A percentile compares a stretch with the other conserved stretches of the same genome.
Conservation (phyloP, 2,888 invertebrate species). For the Hofmannophila pseudospretella region DNA sequence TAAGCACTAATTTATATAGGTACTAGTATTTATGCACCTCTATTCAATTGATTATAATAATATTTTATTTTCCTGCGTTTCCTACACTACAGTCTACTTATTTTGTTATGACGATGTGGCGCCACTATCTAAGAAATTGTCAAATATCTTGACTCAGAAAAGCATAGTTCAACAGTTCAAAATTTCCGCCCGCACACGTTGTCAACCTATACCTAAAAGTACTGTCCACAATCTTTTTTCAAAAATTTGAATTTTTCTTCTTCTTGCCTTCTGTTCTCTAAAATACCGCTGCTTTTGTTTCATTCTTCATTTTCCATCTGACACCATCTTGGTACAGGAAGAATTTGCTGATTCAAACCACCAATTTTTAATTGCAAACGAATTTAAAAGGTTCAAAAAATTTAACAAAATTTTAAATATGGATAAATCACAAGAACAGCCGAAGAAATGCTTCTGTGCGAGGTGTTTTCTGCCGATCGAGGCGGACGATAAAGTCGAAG, state of each 20-base stretch:
- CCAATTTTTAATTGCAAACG: constrained; percentile 14
- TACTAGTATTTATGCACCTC: too few species aligned
- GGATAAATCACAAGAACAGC: constrained; percentile 44
- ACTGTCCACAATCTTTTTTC: constrained; percentile 10
- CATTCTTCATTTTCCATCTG: constrained; percentile 34
- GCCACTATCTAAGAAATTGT: too few species aligned
- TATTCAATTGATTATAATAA: too few species aligned
- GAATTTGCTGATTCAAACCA: constrained; percentile 38
- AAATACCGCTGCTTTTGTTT: constrained; percentile 28
- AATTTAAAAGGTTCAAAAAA: constrained; percentile 9
- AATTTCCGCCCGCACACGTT: too few species aligned
- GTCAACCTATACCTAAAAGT: too few species aligned
- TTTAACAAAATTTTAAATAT: constrained; percentile 34
- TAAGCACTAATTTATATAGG: too few species aligned
- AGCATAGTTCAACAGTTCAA: too few species aligned
- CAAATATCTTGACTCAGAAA: too few species aligned
- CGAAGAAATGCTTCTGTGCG: constrained; percentile 63
- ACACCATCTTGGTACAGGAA: constrained; percentile 41
- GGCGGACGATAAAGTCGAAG: constrained; percentile 50
- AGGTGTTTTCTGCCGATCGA: constrained; percentile 61
- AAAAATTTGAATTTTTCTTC: constrained; percentile 21
- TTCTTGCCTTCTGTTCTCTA: constrained; percentile 18
- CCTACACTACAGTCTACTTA: too few species aligned
- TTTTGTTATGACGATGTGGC: too few species aligned
- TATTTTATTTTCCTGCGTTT: too few species aligned